These are phyloP conservation scores for Passer montanus DNA, from an alignment of 2,113 vertebrate species.

Conservation along the genomic window DNA sequence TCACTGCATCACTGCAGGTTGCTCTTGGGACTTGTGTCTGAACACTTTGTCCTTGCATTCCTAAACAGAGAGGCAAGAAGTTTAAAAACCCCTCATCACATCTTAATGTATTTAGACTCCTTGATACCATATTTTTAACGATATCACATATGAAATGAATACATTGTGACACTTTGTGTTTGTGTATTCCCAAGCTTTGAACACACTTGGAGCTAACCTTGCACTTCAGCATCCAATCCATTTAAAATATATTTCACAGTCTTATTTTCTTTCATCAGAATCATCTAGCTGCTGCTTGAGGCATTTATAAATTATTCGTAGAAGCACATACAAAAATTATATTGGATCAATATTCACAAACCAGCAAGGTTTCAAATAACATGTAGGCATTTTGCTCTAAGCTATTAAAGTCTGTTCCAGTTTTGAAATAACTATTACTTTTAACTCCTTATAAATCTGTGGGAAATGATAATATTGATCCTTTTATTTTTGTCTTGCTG, in stretches of 20 bases:
- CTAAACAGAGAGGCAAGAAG: neutral
- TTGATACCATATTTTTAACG: neutral
- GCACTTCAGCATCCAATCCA: neutral
- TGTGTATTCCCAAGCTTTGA: neutral
- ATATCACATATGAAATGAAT: neutral
- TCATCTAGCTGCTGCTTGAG: neutral
- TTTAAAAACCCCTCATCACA: neutral
- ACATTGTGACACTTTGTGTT: neutral
- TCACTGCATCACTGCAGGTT: neutral
- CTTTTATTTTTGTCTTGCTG: constrained; percentile 31
- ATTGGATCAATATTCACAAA: constrained; percentile 49
- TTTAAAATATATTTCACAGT: constrained; percentile 12
- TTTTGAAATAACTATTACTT: constrained; percentile 52
- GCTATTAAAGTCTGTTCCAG: constrained; percentile 1
- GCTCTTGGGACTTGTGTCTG: neutral
- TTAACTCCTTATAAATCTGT: constrained; percentile 44
- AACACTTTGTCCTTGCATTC: neutral
- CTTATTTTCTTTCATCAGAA: constrained; percentile 32
- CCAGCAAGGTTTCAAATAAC: constrained; percentile 28
- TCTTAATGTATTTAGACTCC: neutral
- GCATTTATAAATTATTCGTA: constrained; percentile 47
- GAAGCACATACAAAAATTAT: constrained; percentile 15
- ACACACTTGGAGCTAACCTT: neutral
- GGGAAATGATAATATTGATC: constrained; percentile 37
- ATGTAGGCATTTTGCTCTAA: constrained; percentile 14